phyloP scores from a whole-genome alignment of 2,113 vertebrate genomes.

The Nycticebus coucang region DNA sequence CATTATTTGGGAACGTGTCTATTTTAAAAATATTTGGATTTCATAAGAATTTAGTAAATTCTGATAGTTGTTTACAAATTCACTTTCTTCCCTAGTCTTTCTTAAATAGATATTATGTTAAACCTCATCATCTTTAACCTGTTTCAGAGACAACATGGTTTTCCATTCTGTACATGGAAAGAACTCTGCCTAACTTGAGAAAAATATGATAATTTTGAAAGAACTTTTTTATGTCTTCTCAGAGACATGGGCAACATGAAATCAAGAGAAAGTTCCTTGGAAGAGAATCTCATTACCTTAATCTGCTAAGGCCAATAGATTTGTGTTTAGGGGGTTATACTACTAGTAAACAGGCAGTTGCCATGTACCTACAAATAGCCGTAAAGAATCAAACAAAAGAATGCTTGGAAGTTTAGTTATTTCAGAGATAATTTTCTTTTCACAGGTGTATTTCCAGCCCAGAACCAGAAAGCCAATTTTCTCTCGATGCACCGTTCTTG shows the following conservation, averaged over 20 bases:
- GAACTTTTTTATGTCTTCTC: background rate
- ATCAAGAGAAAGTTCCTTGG: background rate
- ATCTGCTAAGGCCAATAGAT: background rate
- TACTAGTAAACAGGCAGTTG: background rate
- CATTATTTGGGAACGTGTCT: background rate
- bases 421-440: background rate
- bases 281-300: background rate
- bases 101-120: slow-evolving; percentile 37
- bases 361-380: background rate
- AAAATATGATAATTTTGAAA: background rate
- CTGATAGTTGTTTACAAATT: slow-evolving; percentile 13
- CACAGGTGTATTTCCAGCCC: background rate
- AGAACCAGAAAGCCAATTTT: background rate
- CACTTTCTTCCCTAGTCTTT: background rate
- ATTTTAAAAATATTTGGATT: background rate
- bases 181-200: background rate
- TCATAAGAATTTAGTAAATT: background rate
- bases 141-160: background rate
- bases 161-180: background rate
- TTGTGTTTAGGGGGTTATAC: background rate
- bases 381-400: background rate
- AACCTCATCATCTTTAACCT: background rate
- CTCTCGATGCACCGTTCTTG: background rate
- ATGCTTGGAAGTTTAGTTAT: background rate
- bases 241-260: background rate